These are phyloP conservation scores for Aphelinus atriplicis DNA, from an alignment of 1,140 invertebrate genomes.

Conservation along the genomic window DNA sequence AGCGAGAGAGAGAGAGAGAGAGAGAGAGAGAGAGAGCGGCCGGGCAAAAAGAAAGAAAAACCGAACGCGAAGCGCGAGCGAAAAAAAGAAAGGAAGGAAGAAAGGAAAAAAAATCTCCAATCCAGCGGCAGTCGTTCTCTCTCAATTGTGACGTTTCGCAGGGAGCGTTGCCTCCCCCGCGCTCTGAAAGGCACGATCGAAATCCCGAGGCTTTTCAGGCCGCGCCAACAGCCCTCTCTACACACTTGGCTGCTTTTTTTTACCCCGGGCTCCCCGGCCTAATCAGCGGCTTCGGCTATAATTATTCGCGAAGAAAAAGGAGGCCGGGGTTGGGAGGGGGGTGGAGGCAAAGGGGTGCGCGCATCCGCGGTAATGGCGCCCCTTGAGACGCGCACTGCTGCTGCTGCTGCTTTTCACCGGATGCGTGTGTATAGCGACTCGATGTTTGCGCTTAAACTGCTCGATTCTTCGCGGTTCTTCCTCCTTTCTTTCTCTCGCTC, in stretches of 20 bases:
- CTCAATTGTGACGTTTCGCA: constrained; percentile 31
- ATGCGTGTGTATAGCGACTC: too few species aligned
- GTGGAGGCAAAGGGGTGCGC: constrained; percentile 12
- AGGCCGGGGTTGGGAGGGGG: constrained; percentile 29
- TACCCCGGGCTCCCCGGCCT: constrained; percentile 31
- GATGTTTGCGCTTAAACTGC: too few species aligned
- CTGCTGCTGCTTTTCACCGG: neutral
- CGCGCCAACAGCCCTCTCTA: neutral
- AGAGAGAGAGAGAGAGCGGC: neutral
- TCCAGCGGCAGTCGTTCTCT: constrained; percentile 6
- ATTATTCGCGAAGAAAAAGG: constrained; percentile 46
- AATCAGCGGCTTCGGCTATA: constrained; percentile 54
- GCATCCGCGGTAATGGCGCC: constrained; percentile 20
- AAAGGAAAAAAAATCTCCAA: constrained; percentile 17
- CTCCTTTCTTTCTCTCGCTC: neutral
- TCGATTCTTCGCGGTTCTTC: too few species aligned
- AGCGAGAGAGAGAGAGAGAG: neutral
- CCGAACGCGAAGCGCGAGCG: neutral
- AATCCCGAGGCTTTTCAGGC: neutral
- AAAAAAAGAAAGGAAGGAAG: constrained; percentile 4
- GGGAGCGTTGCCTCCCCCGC: neutral
- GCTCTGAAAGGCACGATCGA: too few species aligned
- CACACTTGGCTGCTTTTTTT: constrained; percentile 17
- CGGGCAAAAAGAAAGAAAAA: neutral
- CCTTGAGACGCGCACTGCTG: constrained; percentile 27